Evolutionary conservation across 92 coral and sea anemone genomes (phyloP), one percentile per base, ranked within the genome.

Genomic region (Meandrina meandrites): DNA sequence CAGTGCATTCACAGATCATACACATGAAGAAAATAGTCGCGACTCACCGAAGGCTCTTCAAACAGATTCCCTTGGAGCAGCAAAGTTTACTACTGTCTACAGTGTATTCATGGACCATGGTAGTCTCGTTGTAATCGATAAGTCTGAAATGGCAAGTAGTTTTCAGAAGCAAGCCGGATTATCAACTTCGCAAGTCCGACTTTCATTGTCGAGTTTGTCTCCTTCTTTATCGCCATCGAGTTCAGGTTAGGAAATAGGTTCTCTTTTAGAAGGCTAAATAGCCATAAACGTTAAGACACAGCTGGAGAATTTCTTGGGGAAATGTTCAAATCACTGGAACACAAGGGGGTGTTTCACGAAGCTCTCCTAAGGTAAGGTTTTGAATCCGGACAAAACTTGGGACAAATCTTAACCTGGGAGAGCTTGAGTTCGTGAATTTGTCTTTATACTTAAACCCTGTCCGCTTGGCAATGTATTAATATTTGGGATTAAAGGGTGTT

Each of bases 221-320:
- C n/a, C 36, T 50, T 70, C 78, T 10, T 21, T 70, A 5, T 31
- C 78, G 32, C 75, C 86, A 31, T 82, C 86, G 32, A 32, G 22
- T 30, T 4, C 86, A 82, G 86, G 86, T 58, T 60, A 21, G 72
- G 12, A 14, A 31, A 31, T 37, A 1, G 8, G 8, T 22, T n/a
- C 5, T 48, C 5, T 16, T 51, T 48, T 40, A 12, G 24, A 18
- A 21, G 21, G 21, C 21, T 48, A 48, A 48, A 12, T 4, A 0
- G 10, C 27, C 27, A 21, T 4, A 22, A 58, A 58, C 11, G 24
- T 27, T 0, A 60, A 60, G 31, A 18, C 0, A 13, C 30, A 11
- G n/a, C n/a, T n/a, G n/a, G n/a, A n/a, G 30, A 24, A 24, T 24
- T 60, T 24, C 68, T 60, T 22, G 28, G 11, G 24, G 14, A 3